These are phyloP conservation scores for Mormyrus lacerda DNA, from an alignment of 2,113 vertebrate genomes.

Conservation along the genomic window DNA sequence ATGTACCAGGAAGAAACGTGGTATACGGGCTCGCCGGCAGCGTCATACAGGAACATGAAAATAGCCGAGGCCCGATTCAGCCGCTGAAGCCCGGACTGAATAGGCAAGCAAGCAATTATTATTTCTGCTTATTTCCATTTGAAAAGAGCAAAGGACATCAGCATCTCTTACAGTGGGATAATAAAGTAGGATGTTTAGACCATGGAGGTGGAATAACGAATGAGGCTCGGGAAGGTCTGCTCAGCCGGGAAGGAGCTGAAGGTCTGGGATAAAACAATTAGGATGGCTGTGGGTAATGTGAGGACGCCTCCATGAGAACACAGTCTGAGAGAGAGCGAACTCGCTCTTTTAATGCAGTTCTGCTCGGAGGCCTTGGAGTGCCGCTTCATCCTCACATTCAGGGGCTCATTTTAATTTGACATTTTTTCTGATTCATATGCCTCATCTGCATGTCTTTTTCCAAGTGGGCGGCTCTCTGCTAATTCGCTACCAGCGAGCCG, in stretches of 20 bases:
- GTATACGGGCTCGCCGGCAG: not conserved
- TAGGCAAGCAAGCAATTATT: constrained; percentile 5
- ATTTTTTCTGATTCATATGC: not conserved
- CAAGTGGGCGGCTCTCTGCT: not conserved
- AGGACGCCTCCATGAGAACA: not conserved
- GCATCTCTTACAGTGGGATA: constrained; percentile 8
- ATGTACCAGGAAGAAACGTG: not conserved
- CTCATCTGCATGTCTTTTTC: not conserved
- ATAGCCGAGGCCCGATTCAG: not conserved
- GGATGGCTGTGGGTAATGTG: constrained; percentile 15
- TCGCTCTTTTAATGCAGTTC: constrained; percentile 16
- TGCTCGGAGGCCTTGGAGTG: not conserved
- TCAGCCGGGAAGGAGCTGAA: constrained; percentile 14
- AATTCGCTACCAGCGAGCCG: not conserved
- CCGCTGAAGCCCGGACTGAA: not conserved
- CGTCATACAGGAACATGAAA: not conserved
- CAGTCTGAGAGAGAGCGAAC: constrained; percentile 10
- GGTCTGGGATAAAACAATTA: constrained; percentile 19
- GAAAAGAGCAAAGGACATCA: constrained; percentile 10
- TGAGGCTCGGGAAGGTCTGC: not conserved
- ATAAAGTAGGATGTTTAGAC: constrained; percentile 16
- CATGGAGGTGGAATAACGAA: constrained; percentile 13
- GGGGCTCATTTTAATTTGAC: not conserved
- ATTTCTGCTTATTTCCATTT: constrained; percentile 6
- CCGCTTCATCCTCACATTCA: not conserved